phyloP scores from a whole-genome alignment of 2,797 vertebrate genomes.

The Macrochelys suwanniensis region DNA sequence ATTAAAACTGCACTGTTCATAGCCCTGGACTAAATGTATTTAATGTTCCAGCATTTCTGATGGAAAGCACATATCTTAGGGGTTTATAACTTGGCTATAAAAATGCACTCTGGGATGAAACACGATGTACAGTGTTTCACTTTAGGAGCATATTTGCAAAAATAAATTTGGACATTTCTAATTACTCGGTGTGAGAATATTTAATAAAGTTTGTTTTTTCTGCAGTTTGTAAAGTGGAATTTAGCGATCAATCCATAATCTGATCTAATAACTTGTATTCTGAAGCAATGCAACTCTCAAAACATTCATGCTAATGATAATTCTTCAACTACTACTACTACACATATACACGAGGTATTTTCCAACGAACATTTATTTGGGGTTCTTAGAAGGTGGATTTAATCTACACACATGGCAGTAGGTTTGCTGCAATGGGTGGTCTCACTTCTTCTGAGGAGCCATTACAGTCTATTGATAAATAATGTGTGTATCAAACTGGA shows the following conservation, averaged over 20 bases:
- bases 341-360: not conserved
- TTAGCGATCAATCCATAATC: slow-evolving; percentile 21
- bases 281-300: slow-evolving; percentile 69
- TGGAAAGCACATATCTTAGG: not conserved
- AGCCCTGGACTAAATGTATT: not conserved
- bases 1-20: not conserved
- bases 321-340: slow-evolving; percentile 61
- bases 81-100: slow-evolving; percentile 34
- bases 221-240: slow-evolving; percentile 31
- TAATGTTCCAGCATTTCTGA: not conserved
- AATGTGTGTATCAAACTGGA: slow-evolving; percentile 32
- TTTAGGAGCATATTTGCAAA: slow-evolving; percentile 58
- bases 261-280: slow-evolving; percentile 34
- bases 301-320: slow-evolving; percentile 53
- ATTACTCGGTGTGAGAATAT: not conserved
- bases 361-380: slow-evolving; percentile 9
- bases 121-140: not conserved
- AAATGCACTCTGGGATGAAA: not conserved
- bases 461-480: slow-evolving; percentile 61
- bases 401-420: fast-evolving
- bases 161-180: slow-evolving; percentile 39
- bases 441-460: slow-evolving; percentile 55
- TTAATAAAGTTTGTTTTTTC: slow-evolving; percentile 24
- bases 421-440: slow-evolving; percentile 43
- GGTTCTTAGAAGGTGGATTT: not conserved